Evolutionary conservation across 2,888 invertebrate genomes (phyloP).

Genomic region (Tromatobia lineatoria): DNA sequence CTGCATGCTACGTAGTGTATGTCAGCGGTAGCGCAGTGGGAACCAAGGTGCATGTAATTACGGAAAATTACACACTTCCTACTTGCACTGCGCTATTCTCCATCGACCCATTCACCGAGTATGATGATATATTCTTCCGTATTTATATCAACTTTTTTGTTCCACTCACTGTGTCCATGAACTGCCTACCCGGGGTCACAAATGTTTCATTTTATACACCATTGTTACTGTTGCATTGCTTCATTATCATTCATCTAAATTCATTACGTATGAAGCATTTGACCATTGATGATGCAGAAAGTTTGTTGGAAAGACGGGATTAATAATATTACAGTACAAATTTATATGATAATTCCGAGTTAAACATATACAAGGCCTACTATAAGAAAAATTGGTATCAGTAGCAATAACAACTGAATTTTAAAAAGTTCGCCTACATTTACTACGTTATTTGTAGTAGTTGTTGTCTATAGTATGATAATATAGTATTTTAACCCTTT

Average conservation of each 20-base stretch:
- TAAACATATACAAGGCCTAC: neutral
- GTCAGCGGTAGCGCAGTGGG: slow-evolving; percentile 28
- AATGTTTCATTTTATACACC: neutral
- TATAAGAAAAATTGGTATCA: neutral
- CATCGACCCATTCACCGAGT: slow-evolving; percentile 7
- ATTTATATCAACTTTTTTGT: slow-evolving; percentile 19
- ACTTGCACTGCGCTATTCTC: slow-evolving; percentile 46
- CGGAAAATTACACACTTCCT: slow-evolving; percentile 66
- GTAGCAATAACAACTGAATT: neutral
- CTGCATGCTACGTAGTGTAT: slow-evolving; percentile 52
- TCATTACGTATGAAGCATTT: neutral
- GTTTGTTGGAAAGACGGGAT: neutral
- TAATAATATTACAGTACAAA: neutral
- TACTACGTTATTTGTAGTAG: neutral
- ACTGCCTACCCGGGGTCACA: neutral
- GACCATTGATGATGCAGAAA: neutral
- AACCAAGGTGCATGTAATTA: slow-evolving; percentile 63
- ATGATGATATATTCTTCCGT: slow-evolving; percentile 17
- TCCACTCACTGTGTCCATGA: neutral
- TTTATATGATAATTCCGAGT: neutral
- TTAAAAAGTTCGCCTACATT: no score
- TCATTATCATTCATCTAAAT: neutral
- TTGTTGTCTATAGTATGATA: no score
- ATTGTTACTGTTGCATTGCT: neutral
- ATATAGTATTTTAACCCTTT: no score